Base-by-base conservation (phyloP, 30 jellyfish, hydroid and myxozoan species). In the Turritopsis rubra region DNA sequence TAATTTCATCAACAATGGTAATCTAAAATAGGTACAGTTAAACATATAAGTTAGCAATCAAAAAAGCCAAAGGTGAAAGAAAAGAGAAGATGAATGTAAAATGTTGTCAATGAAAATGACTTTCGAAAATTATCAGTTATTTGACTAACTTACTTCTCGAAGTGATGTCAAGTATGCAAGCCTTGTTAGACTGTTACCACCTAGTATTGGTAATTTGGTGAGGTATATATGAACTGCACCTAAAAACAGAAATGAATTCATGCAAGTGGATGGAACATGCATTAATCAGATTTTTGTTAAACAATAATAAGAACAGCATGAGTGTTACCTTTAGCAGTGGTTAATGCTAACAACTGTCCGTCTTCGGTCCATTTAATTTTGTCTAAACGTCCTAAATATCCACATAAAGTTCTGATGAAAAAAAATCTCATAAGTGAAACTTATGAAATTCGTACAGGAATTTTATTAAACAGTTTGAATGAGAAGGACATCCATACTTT, bases 141-240 rank as follows among this genome's bases (percentile, higher is more conserved):
- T 22, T 75, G 1, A 27, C 0, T 9, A n/a, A 75, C 88, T 84
- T 79, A 92, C 96, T 80, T 92, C 98, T 29, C 98, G 87, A 41
- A 92, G 84, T 7, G 98, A 92, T 29, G 98, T 92, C 89, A 92
- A 80, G 87, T 92, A 88, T 0, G 98, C 98, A 21, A 92, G 60
- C 54, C 83, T 88, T 73, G 98, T 92, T 30, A 75, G 88, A 85
- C 71, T 29, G 19, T 95, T 88, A 71, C 85, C 96, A 0, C 96
- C 98, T 66, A 92, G 94, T 21, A 92, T 92, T 8, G 98, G 98
- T 21, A 92, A 88, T 71, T 87, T 92, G 26, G 96, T 92, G 28
- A 92, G 81, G 66, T 92, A 92, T n/a, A 92, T 95, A 81, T 92
- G 96, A 28, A 92, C 68, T n/a, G 96, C 98, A 8, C 98, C 97